Percentiles rank a stretch among this genome's conserved stretches.
Evolutionary conservation across 1,140 invertebrate species (phyloP).

Genomic region (Ceratoteleas bidentatus): DNA sequence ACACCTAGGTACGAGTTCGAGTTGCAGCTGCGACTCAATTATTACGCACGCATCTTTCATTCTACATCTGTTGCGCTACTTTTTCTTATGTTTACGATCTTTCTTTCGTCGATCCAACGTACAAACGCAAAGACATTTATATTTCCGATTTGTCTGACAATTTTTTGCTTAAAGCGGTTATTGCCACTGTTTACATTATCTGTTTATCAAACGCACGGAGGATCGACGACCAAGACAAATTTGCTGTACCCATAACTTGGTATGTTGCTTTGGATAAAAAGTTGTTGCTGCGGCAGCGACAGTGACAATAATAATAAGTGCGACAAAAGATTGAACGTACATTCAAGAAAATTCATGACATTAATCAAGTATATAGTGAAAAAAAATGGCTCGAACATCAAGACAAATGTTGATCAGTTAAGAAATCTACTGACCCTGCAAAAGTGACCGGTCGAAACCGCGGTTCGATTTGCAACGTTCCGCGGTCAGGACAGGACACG

Average conservation of each 20-base stretch:
- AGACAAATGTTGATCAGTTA: slow-evolving; percentile 46
- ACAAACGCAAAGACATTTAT: too few species aligned
- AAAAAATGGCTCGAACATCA: slow-evolving; percentile 47
- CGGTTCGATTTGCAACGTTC: background rate
- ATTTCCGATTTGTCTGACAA: too few species aligned
- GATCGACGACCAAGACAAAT: slow-evolving; percentile 30
- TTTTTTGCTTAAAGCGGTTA: too few species aligned
- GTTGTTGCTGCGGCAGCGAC: slow-evolving; percentile 60
- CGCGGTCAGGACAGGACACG: slow-evolving; percentile 28
- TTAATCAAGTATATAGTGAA: slow-evolving; percentile 49
- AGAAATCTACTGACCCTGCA: slow-evolving; percentile 36
- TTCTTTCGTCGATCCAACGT: slow-evolving; percentile 29
- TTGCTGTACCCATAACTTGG: slow-evolving; percentile 48
- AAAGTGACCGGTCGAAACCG: slow-evolving; percentile 43
- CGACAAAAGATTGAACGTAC: slow-evolving; percentile 55
- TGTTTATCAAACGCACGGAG: background rate
- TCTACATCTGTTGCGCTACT: slow-evolving; percentile 60
- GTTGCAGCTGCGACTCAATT: slow-evolving; percentile 60
- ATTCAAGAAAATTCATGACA: slow-evolving; percentile 57
- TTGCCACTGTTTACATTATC: too few species aligned
- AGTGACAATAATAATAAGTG: slow-evolving; percentile 58
- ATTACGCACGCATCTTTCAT: slow-evolving; percentile 58
- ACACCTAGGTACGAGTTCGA: slow-evolving; percentile 59
- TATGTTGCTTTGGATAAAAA: slow-evolving; percentile 59
- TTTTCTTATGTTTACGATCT: slow-evolving; percentile 1